Percentiles rank a stretch among this genome's conserved stretches.
Conservation (phyloP, 2,113 vertebrate genomes). For the Bagarius yarrelli region DNA sequence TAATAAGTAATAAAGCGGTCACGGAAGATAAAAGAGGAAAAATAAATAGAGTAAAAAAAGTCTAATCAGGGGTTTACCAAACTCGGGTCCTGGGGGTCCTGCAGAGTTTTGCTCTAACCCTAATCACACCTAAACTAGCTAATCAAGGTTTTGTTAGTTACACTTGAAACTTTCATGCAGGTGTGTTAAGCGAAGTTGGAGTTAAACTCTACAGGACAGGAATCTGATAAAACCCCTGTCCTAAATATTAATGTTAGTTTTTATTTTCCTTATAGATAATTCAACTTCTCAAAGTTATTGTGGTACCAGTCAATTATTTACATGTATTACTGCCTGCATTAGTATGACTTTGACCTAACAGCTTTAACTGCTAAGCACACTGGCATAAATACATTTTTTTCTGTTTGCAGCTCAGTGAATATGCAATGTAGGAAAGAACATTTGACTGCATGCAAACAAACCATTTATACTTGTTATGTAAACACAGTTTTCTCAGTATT, state of each 20-base stretch:
- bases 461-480: neutral
- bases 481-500: neutral
- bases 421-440: neutral
- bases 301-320: neutral
- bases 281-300: neutral
- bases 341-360: neutral
- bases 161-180: no score
- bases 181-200: no score
- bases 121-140: no score
- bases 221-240: no score
- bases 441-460: constrained; percentile 4
- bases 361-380: neutral
- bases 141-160: no score
- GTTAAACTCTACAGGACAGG: no score
- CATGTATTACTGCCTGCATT: neutral
- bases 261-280: neutral
- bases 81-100: no score
- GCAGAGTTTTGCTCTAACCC: no score
- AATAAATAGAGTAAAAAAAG: neutral
- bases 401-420: neutral
- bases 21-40: neutral
- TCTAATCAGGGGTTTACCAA: neutral
- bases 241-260: no score
- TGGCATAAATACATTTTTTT: neutral
- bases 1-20: no score